These are phyloP conservation scores for Drosophila grimshawi DNA, from an alignment of 1,140 invertebrate species.

Conservation along the genomic window DNA sequence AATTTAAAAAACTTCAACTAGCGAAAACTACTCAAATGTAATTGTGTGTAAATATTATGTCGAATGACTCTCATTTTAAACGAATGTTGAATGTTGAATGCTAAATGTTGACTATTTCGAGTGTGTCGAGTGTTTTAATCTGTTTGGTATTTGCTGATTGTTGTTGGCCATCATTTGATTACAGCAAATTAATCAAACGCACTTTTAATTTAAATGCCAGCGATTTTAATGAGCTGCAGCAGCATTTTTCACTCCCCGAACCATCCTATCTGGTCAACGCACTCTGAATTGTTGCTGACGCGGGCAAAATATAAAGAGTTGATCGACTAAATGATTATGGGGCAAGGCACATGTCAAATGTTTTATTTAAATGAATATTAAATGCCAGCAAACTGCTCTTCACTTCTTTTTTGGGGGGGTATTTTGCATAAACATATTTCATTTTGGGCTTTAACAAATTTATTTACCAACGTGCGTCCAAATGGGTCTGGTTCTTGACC, in stretches of 20 bases:
- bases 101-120: background rate
- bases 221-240: conserved; percentile 48
- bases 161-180: conserved; percentile 33
- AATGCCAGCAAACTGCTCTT: conserved; percentile 58
- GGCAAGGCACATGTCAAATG: conserved; percentile 50
- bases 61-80: background rate
- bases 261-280: background rate
- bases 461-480: conserved; percentile 65
- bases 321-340: conserved; percentile 54
- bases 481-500: conserved; percentile 10
- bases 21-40: background rate
- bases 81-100: conserved; percentile 8
- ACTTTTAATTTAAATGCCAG: conserved; percentile 36
- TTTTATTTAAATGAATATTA: conserved; percentile 77
- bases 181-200: conserved; percentile 39
- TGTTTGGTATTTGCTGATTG: conserved; percentile 18
- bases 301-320: conserved; percentile 6
- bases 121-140: conserved; percentile 2
- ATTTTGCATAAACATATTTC: conserved; percentile 67
- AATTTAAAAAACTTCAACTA: background rate
- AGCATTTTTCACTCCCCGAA: conserved; percentile 6
- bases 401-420: conserved; percentile 36
- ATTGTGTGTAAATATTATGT: conserved; percentile 24
- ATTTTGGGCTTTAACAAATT: conserved; percentile 71
- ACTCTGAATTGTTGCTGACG: conserved; percentile 12